Percentiles rank a stretch among this genome's conserved stretches.
phyloP scores from a whole-genome alignment of 2,888 invertebrate species.

The Venusia cambrica region DNA sequence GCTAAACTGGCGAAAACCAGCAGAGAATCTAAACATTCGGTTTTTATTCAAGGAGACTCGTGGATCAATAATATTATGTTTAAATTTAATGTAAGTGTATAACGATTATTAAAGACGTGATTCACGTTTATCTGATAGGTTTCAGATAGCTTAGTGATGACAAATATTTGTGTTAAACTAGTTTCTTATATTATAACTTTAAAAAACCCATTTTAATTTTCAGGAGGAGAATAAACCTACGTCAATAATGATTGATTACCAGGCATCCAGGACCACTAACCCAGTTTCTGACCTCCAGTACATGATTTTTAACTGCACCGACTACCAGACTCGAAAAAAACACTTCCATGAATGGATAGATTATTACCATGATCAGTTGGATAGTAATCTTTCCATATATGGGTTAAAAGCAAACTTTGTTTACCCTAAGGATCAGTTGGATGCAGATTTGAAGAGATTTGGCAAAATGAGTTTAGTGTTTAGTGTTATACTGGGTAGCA shows the following conservation, averaged over 20 bases:
- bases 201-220: slow-evolving; percentile 25
- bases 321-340: slow-evolving; percentile 32
- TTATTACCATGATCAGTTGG: slow-evolving; percentile 35
- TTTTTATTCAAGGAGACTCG: slow-evolving; percentile 43
- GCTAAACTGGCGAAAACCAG: slow-evolving; percentile 26
- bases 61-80: slow-evolving; percentile 52
- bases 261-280: slow-evolving; percentile 30
- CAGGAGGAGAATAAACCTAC: slow-evolving; percentile 31
- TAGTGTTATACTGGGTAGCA: slow-evolving; percentile 20
- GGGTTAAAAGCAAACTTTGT: slow-evolving; percentile 33
- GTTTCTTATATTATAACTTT: too few species aligned
- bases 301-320: slow-evolving; percentile 40
- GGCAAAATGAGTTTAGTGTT: slow-evolving; percentile 24
- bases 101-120: too few species aligned
- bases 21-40: slow-evolving; percentile 30
- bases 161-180: too few species aligned
- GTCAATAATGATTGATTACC: slow-evolving; percentile 43
- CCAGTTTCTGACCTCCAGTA: slow-evolving; percentile 37
- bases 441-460: slow-evolving; percentile 38
- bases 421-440: slow-evolving; percentile 37
- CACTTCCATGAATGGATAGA: slow-evolving; percentile 38
- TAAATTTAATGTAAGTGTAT: slow-evolving; percentile 34
- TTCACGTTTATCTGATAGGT: too few species aligned
- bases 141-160: too few species aligned
- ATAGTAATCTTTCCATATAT: slow-evolving; percentile 29